These are phyloP conservation scores for Coilia nasus DNA, from an alignment of 2,797 vertebrate species.

Conservation along the genomic window DNA sequence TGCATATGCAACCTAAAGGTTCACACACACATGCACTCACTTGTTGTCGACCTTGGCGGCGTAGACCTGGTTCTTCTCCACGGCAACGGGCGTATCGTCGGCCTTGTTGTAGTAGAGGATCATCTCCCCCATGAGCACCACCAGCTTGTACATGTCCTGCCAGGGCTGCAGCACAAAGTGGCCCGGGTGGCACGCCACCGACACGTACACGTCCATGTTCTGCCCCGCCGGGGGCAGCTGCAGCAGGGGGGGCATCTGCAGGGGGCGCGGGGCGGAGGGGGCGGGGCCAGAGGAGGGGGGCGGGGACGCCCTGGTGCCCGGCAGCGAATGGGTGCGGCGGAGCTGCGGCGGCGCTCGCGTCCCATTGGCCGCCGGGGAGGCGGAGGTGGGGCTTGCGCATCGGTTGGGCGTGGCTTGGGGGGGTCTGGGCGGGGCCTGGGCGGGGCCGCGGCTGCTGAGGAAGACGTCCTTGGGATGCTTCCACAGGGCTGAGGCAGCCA, in stretches of 20 bases:
- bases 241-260: slow-evolving; percentile 79
- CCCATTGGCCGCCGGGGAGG: neutral
- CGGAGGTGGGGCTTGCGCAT: slow-evolving; percentile 34
- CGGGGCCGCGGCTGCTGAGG: slow-evolving; percentile 78
- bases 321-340: neutral
- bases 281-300: neutral
- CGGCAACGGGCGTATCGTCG: slow-evolving; percentile 75
- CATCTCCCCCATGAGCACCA: slow-evolving; percentile 95
- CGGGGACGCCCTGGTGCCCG: neutral
- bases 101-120: slow-evolving; percentile 89
- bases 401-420: slow-evolving; percentile 44
- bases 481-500: slow-evolving; percentile 87
- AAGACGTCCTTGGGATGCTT: slow-evolving; percentile 87
- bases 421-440: slow-evolving; percentile 60
- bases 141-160: slow-evolving; percentile 93
- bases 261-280: slow-evolving; percentile 26
- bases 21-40: slow-evolving; percentile 71
- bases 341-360: slow-evolving; percentile 3
- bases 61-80: slow-evolving; percentile 90
- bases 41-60: slow-evolving; percentile 92
- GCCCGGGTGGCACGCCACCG: slow-evolving; percentile 95
- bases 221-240: slow-evolving; percentile 83
- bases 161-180: slow-evolving; percentile 96
- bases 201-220: slow-evolving; percentile 92
- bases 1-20: too few species aligned